Percentiles rank a stretch among this genome's conserved stretches.
These are phyloP conservation scores for Plemyria rubiginata DNA, from an alignment of 2,888 invertebrate genomes.

Conservation along the genomic window DNA sequence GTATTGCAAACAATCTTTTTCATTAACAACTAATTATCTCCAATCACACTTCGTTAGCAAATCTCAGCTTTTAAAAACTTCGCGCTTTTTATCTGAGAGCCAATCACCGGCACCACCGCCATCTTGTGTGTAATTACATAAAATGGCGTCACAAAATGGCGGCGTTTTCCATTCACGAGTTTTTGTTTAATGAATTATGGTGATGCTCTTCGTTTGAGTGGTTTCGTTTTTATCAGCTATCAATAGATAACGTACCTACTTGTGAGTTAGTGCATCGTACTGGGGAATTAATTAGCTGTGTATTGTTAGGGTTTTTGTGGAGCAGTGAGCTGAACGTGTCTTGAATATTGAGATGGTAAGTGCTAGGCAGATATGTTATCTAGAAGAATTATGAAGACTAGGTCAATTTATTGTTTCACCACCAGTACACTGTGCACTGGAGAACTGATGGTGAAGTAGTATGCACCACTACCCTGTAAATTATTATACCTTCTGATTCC, in stretches of 20 bases:
- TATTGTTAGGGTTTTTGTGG: constrained; percentile 23
- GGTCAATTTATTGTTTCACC: neutral
- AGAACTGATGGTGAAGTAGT: too few relatives aligned
- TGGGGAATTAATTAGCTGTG: constrained; percentile 27
- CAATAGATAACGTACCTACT: constrained; percentile 33
- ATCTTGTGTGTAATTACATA: constrained; percentile 57
- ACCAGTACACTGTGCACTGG: neutral
- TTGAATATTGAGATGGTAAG: constrained; percentile 21
- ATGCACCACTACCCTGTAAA: too few relatives aligned
- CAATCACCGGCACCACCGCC: constrained; percentile 62
- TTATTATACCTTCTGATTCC: too few relatives aligned
- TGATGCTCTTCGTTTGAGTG: constrained; percentile 45
- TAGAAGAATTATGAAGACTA: neutral
- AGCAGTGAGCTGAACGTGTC: constrained; percentile 6
- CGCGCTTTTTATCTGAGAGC: constrained; percentile 59
- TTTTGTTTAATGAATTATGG: constrained; percentile 51
- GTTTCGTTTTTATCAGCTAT: constrained; percentile 38
- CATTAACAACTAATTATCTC: constrained; percentile 62
- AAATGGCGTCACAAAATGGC: constrained; percentile 60
- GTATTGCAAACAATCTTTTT: constrained; percentile 28
- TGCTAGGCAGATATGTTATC: constrained; percentile 17
- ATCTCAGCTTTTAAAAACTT: constrained; percentile 76
- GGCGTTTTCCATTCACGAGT: constrained; percentile 53
- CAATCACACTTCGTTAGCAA: constrained; percentile 73
- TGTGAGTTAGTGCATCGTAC: constrained; percentile 21